Conservation (phyloP, 2,113 vertebrate species). For the Equus przewalskii region DNA sequence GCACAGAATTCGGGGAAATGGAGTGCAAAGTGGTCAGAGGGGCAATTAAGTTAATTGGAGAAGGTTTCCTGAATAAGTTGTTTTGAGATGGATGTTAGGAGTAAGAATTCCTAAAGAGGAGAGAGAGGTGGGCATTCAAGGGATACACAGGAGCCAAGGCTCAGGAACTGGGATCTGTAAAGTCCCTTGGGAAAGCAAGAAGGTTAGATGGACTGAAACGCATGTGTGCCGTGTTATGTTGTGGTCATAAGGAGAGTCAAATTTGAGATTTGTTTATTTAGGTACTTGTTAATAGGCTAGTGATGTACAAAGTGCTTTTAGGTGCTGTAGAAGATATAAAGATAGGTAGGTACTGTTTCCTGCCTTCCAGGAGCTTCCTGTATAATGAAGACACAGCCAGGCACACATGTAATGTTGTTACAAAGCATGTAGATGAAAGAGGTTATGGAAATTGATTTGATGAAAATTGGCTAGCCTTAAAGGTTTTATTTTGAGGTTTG, state of each 20-base stretch:
- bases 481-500: conserved; percentile 9
- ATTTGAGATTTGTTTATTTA: background rate
- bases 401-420: background rate
- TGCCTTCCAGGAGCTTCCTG: background rate
- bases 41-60: background rate
- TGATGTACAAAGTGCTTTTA: background rate
- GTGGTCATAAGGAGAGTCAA: background rate
- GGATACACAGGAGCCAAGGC: background rate
- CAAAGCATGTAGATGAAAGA: background rate
- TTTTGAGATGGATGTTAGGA: background rate
- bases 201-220: background rate
- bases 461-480: background rate
- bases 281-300: background rate
- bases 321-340: background rate
- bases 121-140: background rate
- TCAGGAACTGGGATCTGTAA: background rate
- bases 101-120: background rate
- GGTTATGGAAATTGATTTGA: background rate
- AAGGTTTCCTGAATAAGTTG: background rate
- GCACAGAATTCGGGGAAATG: background rate
- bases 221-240: background rate
- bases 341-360: background rate
- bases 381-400: background rate
- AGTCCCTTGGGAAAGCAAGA: background rate
- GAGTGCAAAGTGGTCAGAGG: background rate